Evolutionary conservation across 1,140 invertebrate species (phyloP).

Genomic region (Protaetia brevitarsis): DNA sequence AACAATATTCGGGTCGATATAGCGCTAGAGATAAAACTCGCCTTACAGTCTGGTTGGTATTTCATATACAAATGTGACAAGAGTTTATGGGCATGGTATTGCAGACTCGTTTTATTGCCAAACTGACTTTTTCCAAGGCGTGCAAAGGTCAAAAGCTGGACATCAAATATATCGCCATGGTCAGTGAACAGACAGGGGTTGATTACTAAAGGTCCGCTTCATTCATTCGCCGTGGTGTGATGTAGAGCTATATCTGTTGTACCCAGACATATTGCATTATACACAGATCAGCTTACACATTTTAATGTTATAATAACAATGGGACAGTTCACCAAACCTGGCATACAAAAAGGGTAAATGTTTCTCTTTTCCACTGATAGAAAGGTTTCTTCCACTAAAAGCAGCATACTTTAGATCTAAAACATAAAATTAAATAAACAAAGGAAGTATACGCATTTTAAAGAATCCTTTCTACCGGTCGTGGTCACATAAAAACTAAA

Average conservation of each 20-base stretch:
- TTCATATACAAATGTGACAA: constrained; percentile 14
- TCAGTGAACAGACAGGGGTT: constrained; percentile 10
- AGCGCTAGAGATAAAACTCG: neutral
- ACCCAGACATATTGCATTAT: neutral
- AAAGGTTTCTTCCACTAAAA: too few species aligned
- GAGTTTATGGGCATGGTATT: constrained; percentile 3
- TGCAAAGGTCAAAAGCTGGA: constrained; percentile 19
- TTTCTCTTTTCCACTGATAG: too few species aligned
- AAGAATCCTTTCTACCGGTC: too few species aligned
- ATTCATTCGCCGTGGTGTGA: too few species aligned
- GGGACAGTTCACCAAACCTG: too few species aligned
- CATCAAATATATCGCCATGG: constrained; percentile 18
- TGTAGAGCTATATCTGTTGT: constrained; percentile 19
- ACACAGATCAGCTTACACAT: neutral
- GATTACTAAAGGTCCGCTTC: neutral
- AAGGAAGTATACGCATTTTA: too few species aligned
- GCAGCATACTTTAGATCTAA: too few species aligned
- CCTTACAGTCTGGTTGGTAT: neutral
- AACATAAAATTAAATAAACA: too few species aligned
- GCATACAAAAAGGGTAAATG: too few species aligned
- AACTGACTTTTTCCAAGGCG: constrained; percentile 15
- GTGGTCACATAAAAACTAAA: too few species aligned
- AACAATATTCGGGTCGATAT: too few species aligned
- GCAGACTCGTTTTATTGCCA: constrained; percentile 16
- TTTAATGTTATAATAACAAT: too few species aligned